Evolutionary conservation across 2,888 invertebrate genomes (phyloP).

Genomic region (Calliopum simillimum): DNA sequence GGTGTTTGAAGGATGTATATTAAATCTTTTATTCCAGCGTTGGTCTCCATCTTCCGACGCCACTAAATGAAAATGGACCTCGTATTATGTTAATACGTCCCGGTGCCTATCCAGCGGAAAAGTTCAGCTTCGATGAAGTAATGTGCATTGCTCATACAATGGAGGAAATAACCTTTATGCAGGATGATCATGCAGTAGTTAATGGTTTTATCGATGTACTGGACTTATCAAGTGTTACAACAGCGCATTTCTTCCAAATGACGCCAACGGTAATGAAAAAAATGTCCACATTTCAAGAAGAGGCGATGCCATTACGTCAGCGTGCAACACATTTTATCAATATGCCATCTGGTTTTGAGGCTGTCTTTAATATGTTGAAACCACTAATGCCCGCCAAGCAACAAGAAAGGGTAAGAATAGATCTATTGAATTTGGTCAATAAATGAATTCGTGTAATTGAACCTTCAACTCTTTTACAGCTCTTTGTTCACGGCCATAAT

Average conservation of each 20-base stretch:
- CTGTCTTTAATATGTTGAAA: slow-evolving; percentile 70
- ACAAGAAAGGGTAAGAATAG: slow-evolving; percentile 71
- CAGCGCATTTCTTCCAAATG: slow-evolving; percentile 70
- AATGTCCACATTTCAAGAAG: slow-evolving; percentile 69
- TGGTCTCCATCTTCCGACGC: slow-evolving; percentile 52
- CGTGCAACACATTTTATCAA: slow-evolving; percentile 72
- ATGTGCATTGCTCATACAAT: slow-evolving; percentile 70
- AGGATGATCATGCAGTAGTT: slow-evolving; percentile 72
- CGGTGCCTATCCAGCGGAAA: slow-evolving; percentile 68
- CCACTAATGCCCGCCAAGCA: slow-evolving; percentile 72
- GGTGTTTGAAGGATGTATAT: too few species aligned
- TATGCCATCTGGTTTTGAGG: slow-evolving; percentile 72
- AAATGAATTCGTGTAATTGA: not conserved
- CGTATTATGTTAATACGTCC: slow-evolving; percentile 69
- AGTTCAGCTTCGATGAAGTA: slow-evolving; percentile 68
- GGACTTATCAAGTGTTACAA: slow-evolving; percentile 70
- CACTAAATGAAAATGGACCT: slow-evolving; percentile 66
- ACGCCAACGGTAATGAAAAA: slow-evolving; percentile 72
- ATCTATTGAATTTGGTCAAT: too few species aligned
- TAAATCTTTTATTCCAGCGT: slow-evolving; percentile 46
- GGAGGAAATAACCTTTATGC: slow-evolving; percentile 70
- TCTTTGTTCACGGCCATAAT: slow-evolving; percentile 71
- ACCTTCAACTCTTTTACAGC: slow-evolving; percentile 65
- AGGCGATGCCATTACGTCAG: slow-evolving; percentile 73
- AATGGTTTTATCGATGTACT: slow-evolving; percentile 69